Percentiles rank a stretch among this genome's conserved stretches.
phyloP scores from a whole-genome alignment of 1,140 invertebrate species.

The Bombus superbus region DNA sequence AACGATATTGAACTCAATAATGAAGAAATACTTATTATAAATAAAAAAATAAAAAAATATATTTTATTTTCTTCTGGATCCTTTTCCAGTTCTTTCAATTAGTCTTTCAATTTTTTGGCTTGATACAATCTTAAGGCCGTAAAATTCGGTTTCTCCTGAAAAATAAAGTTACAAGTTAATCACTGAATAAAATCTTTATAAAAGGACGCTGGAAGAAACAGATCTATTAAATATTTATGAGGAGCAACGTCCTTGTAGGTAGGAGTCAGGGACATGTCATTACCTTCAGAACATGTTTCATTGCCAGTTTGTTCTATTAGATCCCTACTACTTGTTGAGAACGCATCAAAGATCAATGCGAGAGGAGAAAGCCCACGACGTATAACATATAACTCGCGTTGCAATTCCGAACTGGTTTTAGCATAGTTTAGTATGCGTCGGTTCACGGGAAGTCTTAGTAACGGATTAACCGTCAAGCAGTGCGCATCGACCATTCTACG shows the following conservation, averaged over 20 bases:
- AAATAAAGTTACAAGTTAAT: conserved; percentile 11
- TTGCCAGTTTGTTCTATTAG: not conserved
- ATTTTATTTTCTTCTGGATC: not conserved
- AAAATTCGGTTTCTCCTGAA: conserved; percentile 70
- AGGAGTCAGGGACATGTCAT: not conserved
- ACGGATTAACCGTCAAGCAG: conserved; percentile 27
- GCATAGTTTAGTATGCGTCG: not conserved
- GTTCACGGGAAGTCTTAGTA: conserved; percentile 50
- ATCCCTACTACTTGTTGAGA: conserved; percentile 29
- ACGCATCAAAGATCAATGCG: conserved; percentile 46
- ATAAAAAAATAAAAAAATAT: not conserved
- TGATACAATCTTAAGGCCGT: conserved; percentile 21
- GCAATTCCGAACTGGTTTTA: conserved; percentile 41
- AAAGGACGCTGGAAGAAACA: too few species aligned
- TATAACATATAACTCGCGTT: conserved; percentile 13
- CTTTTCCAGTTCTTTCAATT: not conserved
- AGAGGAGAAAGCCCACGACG: conserved; percentile 71
- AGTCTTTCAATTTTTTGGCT: not conserved
- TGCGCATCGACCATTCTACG: conserved; percentile 17
- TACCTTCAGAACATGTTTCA: too few species aligned
- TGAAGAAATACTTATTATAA: not conserved
- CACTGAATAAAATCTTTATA: not conserved
- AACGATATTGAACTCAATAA: not conserved
- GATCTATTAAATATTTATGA: not conserved
- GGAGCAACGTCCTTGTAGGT: conserved; percentile 4